These are phyloP conservation scores for Zophobas morio DNA, from an alignment of 1,140 invertebrate genomes.

Conservation along the genomic window DNA sequence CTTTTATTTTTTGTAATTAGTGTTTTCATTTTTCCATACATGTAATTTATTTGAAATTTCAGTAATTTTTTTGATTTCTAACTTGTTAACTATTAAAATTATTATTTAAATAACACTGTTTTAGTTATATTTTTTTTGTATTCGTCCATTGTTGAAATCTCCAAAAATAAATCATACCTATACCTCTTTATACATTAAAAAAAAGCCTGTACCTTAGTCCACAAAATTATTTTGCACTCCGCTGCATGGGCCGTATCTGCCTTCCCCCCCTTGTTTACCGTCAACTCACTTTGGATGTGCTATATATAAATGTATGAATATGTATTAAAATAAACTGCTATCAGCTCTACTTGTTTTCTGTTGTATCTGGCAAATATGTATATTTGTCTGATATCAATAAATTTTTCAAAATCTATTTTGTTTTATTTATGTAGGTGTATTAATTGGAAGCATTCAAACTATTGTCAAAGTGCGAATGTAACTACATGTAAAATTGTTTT, in stretches of 20 bases:
- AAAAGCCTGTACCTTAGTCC: conserved; percentile 57
- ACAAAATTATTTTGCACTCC: conserved; percentile 63
- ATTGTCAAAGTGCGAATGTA: conserved; percentile 18
- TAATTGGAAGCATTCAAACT: neutral
- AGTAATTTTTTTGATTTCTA: conserved; percentile 64
- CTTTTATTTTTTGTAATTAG: conserved; percentile 48
- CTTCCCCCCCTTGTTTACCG: conserved; percentile 64
- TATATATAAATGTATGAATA: conserved; percentile 70
- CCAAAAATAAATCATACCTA: conserved; percentile 57
- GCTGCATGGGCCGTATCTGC: conserved; percentile 61
- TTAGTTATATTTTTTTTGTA: conserved; percentile 64
- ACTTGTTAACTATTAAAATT: conserved; percentile 67
- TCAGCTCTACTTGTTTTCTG: conserved; percentile 69
- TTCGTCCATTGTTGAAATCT: conserved; percentile 63
- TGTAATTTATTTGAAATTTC: conserved; percentile 62
- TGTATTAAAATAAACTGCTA: conserved; percentile 69
- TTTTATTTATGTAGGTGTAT: conserved; percentile 41
- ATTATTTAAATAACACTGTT: conserved; percentile 67
- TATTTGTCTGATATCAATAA: conserved; percentile 67
- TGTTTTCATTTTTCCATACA: conserved; percentile 50
- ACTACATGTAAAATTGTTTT: conserved; percentile 33
- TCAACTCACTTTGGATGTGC: conserved; percentile 69
- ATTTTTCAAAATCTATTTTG: conserved; percentile 64
- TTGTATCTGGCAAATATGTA: conserved; percentile 66
- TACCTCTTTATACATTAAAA: conserved; percentile 61